Percentiles rank a stretch among this genome's conserved stretches.
Conservation (phyloP, 2,888 invertebrate genomes). For the Athalia rosae region DNA sequence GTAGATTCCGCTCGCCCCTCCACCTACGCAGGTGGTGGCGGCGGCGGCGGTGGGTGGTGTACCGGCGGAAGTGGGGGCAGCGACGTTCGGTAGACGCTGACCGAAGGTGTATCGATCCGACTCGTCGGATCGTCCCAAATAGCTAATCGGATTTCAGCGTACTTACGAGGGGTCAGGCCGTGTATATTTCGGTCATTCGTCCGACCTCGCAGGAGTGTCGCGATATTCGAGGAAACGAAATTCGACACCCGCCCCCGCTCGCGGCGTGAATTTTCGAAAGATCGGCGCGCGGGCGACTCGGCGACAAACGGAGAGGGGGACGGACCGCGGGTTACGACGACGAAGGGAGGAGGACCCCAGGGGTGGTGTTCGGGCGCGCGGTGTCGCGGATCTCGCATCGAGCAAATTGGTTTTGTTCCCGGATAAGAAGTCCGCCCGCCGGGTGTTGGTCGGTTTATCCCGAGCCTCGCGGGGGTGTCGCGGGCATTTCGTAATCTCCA, state of each 20-base stretch:
- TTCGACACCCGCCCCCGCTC: too few species aligned
- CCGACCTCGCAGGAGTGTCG: conserved; percentile 1
- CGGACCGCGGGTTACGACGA: too few species aligned
- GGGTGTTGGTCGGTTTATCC: conserved; percentile 1
- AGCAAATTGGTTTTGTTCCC: background rate
- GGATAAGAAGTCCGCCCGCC: background rate
- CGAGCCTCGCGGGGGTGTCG: background rate
- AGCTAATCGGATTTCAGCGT: conserved; percentile 41
- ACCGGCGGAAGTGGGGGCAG: background rate
- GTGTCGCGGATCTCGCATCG: background rate
- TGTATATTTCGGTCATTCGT: conserved; percentile 29
- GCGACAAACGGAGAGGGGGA: too few species aligned
- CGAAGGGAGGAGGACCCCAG: background rate
- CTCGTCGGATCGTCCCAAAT: conserved; percentile 37
- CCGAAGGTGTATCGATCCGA: conserved; percentile 22
- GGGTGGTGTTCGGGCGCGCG: background rate
- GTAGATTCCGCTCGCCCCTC: too few species aligned
- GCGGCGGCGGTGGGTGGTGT: too few species aligned
- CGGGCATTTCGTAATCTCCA: conserved; percentile 47
- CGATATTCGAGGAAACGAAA: background rate
- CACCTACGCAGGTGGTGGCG: background rate
- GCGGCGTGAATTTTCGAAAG: too few species aligned
- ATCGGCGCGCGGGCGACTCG: too few species aligned
- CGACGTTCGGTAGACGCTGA: background rate
- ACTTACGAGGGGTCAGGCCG: conserved; percentile 37